phyloP scores from a whole-genome alignment of 2,797 vertebrate genomes.

The Rousettus madagascariensis region DNA sequence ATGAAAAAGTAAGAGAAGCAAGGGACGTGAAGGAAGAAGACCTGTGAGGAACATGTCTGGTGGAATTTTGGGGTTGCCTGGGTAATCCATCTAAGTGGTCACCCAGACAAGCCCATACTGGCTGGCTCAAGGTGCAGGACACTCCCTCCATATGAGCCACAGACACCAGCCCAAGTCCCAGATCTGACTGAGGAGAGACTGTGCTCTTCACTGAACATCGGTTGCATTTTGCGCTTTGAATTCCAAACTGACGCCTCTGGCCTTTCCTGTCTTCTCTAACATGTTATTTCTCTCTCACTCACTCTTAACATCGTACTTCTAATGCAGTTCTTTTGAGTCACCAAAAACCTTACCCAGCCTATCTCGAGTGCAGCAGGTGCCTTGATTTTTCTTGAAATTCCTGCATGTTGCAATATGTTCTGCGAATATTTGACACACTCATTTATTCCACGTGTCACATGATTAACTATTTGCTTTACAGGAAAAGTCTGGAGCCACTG shows the following conservation, averaged over 20 bases:
- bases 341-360: neutral
- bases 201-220: neutral
- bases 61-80: neutral
- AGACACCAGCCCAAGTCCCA: neutral
- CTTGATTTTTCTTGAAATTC: neutral
- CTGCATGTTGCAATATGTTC: neutral
- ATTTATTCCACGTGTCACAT: neutral
- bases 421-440: neutral
- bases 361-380: neutral
- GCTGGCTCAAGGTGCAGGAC: neutral
- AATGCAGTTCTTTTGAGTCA: neutral
- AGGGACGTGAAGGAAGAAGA: neutral
- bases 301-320: neutral
- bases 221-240: neutral
- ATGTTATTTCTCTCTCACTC: neutral
- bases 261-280: neutral
- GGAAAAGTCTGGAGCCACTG: neutral
- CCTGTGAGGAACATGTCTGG: neutral
- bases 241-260: neutral
- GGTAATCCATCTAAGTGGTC: neutral
- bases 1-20: neutral
- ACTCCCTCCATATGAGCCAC: rapidly evolving
- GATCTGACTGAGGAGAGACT: neutral
- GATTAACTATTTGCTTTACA: slow-evolving; percentile 13
- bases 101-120: neutral